These are phyloP conservation scores for Lithobates sylvaticus DNA, from an alignment of 2,797 vertebrate species.

Conservation along the genomic window DNA sequence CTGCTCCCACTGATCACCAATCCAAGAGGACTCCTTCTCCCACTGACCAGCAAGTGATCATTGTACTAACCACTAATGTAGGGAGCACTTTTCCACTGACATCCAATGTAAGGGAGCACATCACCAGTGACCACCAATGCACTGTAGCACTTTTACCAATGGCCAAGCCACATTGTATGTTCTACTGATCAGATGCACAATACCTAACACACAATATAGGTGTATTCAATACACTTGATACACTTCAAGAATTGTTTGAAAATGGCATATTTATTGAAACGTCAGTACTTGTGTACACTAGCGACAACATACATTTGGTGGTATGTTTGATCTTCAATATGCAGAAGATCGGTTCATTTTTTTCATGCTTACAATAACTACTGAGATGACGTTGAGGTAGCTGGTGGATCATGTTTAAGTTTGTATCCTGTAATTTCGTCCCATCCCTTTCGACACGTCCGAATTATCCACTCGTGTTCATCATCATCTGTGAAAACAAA, in stretches of 20 bases:
- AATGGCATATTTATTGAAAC: neutral
- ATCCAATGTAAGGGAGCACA: no score
- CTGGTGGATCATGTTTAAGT: conserved; percentile 1
- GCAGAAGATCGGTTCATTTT: neutral
- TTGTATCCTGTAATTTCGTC: conserved; percentile 68
- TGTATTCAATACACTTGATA: no score
- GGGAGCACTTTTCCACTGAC: no score
- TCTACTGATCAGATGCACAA: no score
- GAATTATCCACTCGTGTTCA: conserved; percentile 89
- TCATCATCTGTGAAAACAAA: conserved; percentile 80
- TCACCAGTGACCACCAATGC: no score
- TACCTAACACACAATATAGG: no score
- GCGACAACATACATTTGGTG: neutral
- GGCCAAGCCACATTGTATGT: no score
- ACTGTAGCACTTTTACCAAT: no score
- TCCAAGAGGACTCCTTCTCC: no score
- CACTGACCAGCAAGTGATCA: no score
- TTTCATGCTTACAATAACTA: neutral
- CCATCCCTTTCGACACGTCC: conserved; percentile 85
- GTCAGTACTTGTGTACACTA: neutral
- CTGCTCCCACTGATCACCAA: no score
- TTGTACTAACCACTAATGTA: no score
- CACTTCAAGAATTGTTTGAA: neutral
- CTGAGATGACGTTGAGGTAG: neutral
- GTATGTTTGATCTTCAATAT: neutral